phyloP scores from a whole-genome alignment of 2,888 invertebrate species.

The Heliconius charithonia region DNA sequence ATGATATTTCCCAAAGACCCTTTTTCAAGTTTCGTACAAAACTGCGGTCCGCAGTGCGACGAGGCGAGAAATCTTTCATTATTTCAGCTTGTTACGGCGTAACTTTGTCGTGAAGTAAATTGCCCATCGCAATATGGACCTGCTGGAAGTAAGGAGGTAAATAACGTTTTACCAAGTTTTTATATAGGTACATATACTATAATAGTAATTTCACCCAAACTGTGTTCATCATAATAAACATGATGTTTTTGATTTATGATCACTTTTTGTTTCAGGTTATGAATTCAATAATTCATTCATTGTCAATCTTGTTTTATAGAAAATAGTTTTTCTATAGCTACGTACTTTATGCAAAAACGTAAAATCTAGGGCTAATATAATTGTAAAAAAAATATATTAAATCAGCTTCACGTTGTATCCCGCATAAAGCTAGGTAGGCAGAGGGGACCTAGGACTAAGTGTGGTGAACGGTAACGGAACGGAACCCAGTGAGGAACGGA shows the following conservation, averaged over 20 bases:
- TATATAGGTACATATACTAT: not conserved
- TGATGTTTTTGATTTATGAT: too few relatives aligned
- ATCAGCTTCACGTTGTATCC: too few relatives aligned
- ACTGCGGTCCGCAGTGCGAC: conserved; percentile 32
- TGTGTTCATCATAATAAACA: not conserved
- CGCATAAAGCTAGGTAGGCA: too few relatives aligned
- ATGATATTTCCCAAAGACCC: conserved; percentile 25
- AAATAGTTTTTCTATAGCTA: not conserved
- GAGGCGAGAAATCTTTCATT: conserved; percentile 35
- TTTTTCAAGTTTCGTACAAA: conserved; percentile 29
- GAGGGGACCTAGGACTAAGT: too few relatives aligned
- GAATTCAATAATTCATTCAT: too few relatives aligned
- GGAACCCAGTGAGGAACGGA: too few relatives aligned
- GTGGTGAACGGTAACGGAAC: too few relatives aligned
- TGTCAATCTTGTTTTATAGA: too few relatives aligned
- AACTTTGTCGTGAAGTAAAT: conserved; percentile 37
- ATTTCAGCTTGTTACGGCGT: conserved; percentile 34
- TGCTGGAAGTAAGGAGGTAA: conserved; percentile 9
- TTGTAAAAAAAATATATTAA: not conserved
- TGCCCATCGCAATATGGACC: conserved; percentile 28
- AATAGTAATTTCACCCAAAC: not conserved
- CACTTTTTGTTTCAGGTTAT: too few relatives aligned
- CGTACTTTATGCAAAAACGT: too few relatives aligned
- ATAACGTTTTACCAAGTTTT: conserved; percentile 4
- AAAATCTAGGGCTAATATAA: too few relatives aligned